Conservation (phyloP, 2,797 vertebrate species). For the Mormyrops attenuatus region DNA sequence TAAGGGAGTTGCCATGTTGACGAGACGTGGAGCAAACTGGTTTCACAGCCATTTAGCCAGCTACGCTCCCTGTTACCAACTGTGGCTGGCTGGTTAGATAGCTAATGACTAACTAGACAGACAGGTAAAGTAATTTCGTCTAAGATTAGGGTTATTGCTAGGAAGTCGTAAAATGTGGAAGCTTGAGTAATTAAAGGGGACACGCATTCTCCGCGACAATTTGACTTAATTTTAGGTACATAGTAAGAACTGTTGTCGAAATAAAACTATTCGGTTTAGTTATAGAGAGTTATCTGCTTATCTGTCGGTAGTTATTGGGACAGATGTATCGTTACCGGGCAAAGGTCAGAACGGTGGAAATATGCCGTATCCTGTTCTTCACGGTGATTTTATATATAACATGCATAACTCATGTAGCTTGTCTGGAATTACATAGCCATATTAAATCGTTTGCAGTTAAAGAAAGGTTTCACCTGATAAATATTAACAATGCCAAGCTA, state of each 20-base stretch:
- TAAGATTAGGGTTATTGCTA: neutral
- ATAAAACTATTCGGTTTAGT: neutral
- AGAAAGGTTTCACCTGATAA: neutral
- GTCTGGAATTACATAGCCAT: neutral
- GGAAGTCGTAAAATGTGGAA: neutral
- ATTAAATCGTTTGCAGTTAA: neutral
- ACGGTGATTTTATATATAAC: neutral
- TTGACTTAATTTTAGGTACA: neutral
- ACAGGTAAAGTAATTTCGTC: neutral
- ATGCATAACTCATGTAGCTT: neutral
- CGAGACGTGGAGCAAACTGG: neutral
- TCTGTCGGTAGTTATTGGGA: neutral
- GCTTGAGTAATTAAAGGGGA: neutral
- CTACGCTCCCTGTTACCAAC: neutral
- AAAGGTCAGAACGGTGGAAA: neutral
- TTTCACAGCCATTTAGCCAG: neutral
- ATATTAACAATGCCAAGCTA: neutral
- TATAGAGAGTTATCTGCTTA: neutral
- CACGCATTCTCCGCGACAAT: neutral
- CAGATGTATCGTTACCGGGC: neutral
- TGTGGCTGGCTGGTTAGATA: neutral
- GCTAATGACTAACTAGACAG: neutral
- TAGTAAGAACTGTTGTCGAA: neutral
- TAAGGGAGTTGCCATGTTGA: slow-evolving; percentile 11
- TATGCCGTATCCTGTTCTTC: neutral